phyloP scores from a whole-genome alignment of 1,140 invertebrate genomes.

The Dinothrombium tinctorium region DNA sequence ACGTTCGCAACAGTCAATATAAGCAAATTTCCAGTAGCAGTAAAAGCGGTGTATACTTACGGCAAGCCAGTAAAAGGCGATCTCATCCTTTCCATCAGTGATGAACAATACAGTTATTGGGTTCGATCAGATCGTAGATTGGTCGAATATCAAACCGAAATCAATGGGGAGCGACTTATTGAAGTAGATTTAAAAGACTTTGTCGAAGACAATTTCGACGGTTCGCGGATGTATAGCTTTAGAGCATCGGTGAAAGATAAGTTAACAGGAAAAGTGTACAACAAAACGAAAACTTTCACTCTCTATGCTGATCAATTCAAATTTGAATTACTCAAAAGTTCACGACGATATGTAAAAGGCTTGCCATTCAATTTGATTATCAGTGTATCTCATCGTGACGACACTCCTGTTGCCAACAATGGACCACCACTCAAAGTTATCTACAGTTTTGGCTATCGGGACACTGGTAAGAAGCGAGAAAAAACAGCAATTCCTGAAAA shows the following conservation, averaged over 20 bases:
- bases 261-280: slow-evolving; percentile 51
- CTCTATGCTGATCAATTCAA: slow-evolving; percentile 56
- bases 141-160: slow-evolving; percentile 15
- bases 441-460: slow-evolving; percentile 39
- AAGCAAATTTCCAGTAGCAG: slow-evolving; percentile 37
- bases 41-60: slow-evolving; percentile 58
- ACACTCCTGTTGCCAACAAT: slow-evolving; percentile 36
- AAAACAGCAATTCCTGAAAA: slow-evolving; percentile 33
- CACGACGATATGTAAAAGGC: slow-evolving; percentile 35
- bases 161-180: no score
- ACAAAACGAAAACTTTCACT: slow-evolving; percentile 40
- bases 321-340: slow-evolving; percentile 49
- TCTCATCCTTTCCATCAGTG: slow-evolving; percentile 17
- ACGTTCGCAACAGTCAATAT: slow-evolving; percentile 55
- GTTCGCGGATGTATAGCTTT: slow-evolving; percentile 40
- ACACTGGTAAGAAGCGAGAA: slow-evolving; percentile 29
- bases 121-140: slow-evolving; percentile 14
- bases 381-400: slow-evolving; percentile 47
- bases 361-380: slow-evolving; percentile 52
- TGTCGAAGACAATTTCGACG: slow-evolving; percentile 14
- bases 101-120: no score
- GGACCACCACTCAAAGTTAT: slow-evolving; percentile 33
- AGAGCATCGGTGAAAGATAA: slow-evolving; percentile 56
- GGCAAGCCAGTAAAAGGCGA: slow-evolving; percentile 42
- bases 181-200: slow-evolving; percentile 15